Base-by-base conservation (phyloP, 2,113 vertebrate genomes). In the Atherinomorus stipes region DNA sequence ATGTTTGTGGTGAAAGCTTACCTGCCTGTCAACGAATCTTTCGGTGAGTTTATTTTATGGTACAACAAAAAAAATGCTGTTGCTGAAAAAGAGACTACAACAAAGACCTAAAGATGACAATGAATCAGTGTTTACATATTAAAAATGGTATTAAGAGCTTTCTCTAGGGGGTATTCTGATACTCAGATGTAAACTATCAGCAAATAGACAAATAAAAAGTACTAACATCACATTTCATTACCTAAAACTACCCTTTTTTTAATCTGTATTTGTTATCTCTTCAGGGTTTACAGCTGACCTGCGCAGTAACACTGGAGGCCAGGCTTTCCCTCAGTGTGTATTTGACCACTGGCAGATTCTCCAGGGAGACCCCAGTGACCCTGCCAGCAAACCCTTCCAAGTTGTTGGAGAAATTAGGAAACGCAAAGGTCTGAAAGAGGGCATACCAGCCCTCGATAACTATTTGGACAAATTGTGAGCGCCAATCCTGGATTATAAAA, bases 281-380 rank as follows among this genome's bases (percentile, higher is more conserved):
- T 13, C 78, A 99, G 97, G 97, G 40, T 98, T 99, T 88, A 98
- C 96, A 0, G 97, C 97, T 0, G 96, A 99, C 83, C 72, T 99
- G 80, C 93, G 96, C 67, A 98, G 96, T 68, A 97, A 98, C 92
- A 99, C 96, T 0, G 96, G 96, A 0, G 97, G 97, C 42, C 97
- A 98, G 83, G 96, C 97, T 9, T 99, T 99, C 83, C 96, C 96
- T 9, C 97, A 99, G 92, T 99, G 98, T 0, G 94, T 99, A 12
- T 99, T 99, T 0, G 96, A 98, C 86, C 97, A 99, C 93, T 99
- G 97, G 98, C 97, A 99, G 93, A 95, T 97, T 76, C 94, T 99
- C 31, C 95, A 92, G 0, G 97, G 97, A 9, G 96, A 98, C 44
- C 96, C 96, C 40, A 95, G 88, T 0, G 96, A 98, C 23, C 68